These are phyloP conservation scores for Eubasilissa regina DNA, from an alignment of 1,140 invertebrate genomes.

Conservation along the genomic window DNA sequence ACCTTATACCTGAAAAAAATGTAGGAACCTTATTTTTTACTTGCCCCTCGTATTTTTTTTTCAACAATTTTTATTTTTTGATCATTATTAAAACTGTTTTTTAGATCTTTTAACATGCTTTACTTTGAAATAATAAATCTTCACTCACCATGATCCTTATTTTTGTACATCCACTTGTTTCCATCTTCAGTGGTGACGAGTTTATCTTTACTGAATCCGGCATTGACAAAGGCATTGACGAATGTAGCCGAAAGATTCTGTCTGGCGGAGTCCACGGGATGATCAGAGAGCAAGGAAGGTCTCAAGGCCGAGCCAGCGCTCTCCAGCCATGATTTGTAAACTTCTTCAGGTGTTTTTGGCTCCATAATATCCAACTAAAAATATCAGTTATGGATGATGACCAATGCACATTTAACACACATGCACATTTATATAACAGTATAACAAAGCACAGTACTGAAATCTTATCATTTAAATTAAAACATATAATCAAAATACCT, in stretches of 20 bases:
- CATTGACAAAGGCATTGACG: constrained; percentile 99
- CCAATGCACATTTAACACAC: not conserved
- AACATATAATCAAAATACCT: too few species aligned
- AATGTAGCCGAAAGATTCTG: constrained; percentile 98
- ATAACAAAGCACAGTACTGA: not conserved
- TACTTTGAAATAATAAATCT: not conserved
- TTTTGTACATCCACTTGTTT: constrained; percentile 99
- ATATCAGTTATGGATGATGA: not conserved
- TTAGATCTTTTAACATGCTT: too few species aligned
- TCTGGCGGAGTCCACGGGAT: constrained; percentile 91
- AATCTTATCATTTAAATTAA: not conserved
- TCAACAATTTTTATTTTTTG: too few species aligned
- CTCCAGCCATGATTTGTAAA: constrained; percentile 99
- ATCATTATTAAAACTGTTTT: too few species aligned
- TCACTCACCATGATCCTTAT: constrained; percentile 92
- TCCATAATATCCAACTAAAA: constrained; percentile 97
- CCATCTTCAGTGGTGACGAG: constrained; percentile 96
- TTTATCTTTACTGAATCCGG: constrained; percentile 98
- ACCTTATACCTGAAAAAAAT: too few species aligned
- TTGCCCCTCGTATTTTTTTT: too few species aligned
- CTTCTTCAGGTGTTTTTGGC: constrained; percentile 99
- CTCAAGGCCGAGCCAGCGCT: constrained; percentile 88
- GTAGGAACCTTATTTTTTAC: too few species aligned
- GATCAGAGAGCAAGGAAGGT: constrained; percentile 78
- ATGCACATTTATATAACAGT: not conserved